phyloP scores from a whole-genome alignment of 2,797 vertebrate species.

The Chloroceryle amazona region DNA sequence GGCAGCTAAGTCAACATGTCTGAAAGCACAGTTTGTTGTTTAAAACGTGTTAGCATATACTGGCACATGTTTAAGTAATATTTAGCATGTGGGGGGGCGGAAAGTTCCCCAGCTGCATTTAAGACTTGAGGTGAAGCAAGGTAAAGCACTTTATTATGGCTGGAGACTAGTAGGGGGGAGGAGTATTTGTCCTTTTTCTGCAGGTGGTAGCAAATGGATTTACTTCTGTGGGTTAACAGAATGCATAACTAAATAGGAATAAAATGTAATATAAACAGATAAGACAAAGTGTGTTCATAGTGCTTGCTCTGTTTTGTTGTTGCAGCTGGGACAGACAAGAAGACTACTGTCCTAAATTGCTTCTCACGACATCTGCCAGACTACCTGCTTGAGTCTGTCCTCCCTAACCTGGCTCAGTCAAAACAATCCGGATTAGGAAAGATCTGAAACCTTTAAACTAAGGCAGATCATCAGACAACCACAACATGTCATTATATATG shows the following conservation, averaged over 20 bases:
- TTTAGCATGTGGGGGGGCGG: neutral
- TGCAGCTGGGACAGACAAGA: conserved; percentile 37
- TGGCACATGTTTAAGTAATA: neutral
- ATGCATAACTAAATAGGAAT: neutral
- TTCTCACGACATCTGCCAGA: neutral
- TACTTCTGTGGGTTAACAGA: neutral
- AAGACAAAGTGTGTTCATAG: neutral
- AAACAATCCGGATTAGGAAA: conserved; percentile 1
- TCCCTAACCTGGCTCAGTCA: neutral
- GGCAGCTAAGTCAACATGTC: neutral
- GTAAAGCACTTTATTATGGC: neutral
- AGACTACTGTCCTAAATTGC: neutral
- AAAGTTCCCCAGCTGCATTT: neutral
- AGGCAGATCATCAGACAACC: neutral
- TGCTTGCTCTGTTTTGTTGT: neutral
- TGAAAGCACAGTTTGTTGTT: neutral
- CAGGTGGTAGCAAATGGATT: conserved; percentile 16
- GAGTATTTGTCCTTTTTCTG: neutral
- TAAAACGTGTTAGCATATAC: neutral
- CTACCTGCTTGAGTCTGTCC: neutral
- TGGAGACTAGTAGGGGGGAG: neutral
- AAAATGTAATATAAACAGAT: neutral
- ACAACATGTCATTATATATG: neutral
- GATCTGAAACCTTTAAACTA: neutral
- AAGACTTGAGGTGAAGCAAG: neutral